These are phyloP conservation scores for Pavo muticus DNA, from an alignment of 2,113 vertebrate species.

Conservation along the genomic window DNA sequence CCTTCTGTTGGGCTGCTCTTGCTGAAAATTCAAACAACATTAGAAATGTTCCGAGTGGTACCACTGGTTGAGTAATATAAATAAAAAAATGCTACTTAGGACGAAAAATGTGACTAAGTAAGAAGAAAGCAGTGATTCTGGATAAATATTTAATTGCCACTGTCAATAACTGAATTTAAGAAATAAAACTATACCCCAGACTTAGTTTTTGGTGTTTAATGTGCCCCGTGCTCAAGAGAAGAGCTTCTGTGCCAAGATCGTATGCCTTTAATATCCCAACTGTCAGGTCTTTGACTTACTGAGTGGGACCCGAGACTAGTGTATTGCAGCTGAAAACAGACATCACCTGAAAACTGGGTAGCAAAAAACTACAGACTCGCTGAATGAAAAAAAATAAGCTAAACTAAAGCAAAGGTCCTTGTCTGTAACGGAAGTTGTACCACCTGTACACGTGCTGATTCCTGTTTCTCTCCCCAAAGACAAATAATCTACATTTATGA, in stretches of 20 bases:
- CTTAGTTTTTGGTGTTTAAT: not conserved
- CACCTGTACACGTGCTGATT: not conserved
- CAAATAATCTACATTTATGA: not conserved
- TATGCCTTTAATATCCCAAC: not conserved
- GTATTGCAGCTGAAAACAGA: not conserved
- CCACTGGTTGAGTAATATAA: not conserved
- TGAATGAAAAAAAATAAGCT: no score
- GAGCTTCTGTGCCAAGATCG: not conserved
- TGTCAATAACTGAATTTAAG: not conserved
- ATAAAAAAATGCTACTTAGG: not conserved
- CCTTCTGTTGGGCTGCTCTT: conserved; percentile 13
- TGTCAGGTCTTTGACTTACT: not conserved
- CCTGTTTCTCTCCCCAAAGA: not conserved
- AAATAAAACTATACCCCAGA: not conserved
- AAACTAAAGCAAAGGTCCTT: not conserved
- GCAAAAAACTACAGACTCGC: not conserved
- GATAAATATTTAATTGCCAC: not conserved
- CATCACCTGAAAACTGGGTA: not conserved
- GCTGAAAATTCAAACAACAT: not conserved
- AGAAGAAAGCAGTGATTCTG: not conserved
- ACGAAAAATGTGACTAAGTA: not conserved
- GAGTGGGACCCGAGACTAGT: not conserved
- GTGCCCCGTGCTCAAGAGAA: not conserved
- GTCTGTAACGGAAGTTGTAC: not conserved
- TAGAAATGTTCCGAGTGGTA: not conserved